Evolutionary conservation across 2,113 vertebrate genomes (phyloP).

Genomic region (Melanocharis versteri): DNA sequence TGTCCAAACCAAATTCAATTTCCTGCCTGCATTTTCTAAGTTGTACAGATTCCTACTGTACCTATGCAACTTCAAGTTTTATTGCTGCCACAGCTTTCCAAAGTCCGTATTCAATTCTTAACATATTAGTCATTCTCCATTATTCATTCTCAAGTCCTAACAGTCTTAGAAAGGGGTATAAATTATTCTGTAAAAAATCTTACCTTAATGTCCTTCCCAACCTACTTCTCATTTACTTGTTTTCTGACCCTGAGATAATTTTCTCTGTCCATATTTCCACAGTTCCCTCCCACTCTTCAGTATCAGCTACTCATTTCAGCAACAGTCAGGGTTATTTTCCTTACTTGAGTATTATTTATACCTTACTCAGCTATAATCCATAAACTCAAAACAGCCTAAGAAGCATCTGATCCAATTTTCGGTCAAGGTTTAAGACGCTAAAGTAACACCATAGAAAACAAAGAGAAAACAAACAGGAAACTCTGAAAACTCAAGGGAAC

Average conservation of each 20-base stretch:
- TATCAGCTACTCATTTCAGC: background rate
- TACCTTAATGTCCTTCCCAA: background rate
- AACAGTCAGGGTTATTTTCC: background rate
- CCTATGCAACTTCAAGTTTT: background rate
- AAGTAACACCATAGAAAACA: background rate
- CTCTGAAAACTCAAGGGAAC: background rate
- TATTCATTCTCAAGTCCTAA: background rate
- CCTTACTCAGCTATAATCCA: background rate
- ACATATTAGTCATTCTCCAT: background rate
- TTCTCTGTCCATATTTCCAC: background rate
- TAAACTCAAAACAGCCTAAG: background rate
- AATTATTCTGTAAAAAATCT: background rate
- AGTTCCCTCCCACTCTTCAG: background rate
- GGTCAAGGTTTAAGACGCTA: background rate
- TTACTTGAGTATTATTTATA: background rate
- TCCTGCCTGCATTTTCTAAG: background rate
- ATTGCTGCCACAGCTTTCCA: background rate
- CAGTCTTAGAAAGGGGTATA: background rate
- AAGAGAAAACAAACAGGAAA: background rate
- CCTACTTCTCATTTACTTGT: background rate
- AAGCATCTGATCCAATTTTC: background rate
- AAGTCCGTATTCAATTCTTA: background rate
- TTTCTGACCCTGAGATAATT: background rate
- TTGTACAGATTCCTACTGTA: background rate
- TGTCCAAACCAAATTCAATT: background rate